phyloP scores from a whole-genome alignment of 1,140 invertebrate species.

The Drosophila novamexicana region DNA sequence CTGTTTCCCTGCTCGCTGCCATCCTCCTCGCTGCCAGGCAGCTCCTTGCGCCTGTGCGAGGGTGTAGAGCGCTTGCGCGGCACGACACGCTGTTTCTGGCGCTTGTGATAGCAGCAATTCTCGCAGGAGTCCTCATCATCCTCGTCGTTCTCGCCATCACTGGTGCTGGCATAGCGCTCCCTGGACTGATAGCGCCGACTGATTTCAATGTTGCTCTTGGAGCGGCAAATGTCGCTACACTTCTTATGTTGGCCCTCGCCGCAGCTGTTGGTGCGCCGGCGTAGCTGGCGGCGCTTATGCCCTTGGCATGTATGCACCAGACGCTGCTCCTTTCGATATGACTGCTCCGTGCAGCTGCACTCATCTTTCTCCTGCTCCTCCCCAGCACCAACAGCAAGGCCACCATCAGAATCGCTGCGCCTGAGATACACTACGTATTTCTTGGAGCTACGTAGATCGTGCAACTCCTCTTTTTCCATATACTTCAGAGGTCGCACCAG shows the following conservation, averaged over 20 bases:
- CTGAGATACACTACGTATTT: constrained; percentile 80
- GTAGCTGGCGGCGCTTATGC: constrained; percentile 55
- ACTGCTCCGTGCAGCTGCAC: constrained; percentile 77
- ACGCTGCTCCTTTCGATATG: constrained; percentile 71
- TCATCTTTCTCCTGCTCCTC: constrained; percentile 18
- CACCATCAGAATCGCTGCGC: constrained; percentile 68
- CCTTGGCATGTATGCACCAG: constrained; percentile 59
- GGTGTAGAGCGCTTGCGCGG: constrained; percentile 58
- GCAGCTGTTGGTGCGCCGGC: constrained; percentile 78
- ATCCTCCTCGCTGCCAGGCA: constrained; percentile 26
- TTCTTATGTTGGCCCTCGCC: constrained; percentile 71
- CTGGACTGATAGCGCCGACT: constrained; percentile 54
- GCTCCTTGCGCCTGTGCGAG: constrained; percentile 47
- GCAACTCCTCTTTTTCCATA: constrained; percentile 79
- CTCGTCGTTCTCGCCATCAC: constrained; percentile 62
- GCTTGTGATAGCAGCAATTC: constrained; percentile 81
- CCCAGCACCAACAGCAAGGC: background rate
- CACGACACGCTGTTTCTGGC: constrained; percentile 73
- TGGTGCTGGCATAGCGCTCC: constrained; percentile 65
- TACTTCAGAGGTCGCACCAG: constrained; percentile 77
- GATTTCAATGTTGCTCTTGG: constrained; percentile 84
- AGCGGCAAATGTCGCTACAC: constrained; percentile 77
- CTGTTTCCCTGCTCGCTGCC: background rate
- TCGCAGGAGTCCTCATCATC: constrained; percentile 77
- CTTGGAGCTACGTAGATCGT: constrained; percentile 75